phyloP scores from a whole-genome alignment of 2,797 vertebrate genomes.

The Karalla daura region DNA sequence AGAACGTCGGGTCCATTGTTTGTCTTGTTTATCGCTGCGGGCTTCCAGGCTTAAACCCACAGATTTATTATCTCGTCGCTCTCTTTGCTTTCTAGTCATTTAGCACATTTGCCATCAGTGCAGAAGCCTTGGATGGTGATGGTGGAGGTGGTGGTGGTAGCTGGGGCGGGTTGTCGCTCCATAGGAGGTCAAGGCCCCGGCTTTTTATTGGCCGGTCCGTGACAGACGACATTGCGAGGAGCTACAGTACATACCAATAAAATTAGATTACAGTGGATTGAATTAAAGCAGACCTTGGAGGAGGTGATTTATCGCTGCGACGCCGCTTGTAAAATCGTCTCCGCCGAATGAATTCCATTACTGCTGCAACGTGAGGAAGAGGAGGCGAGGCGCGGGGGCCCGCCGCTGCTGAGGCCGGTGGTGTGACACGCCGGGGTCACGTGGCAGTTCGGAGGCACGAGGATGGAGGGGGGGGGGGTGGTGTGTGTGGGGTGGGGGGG shows the following conservation, averaged over 20 bases:
- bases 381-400: conserved; percentile 16
- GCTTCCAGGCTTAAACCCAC: no score
- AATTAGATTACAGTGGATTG: conserved; percentile 75
- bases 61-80: conserved; percentile 13
- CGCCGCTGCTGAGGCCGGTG: conserved; percentile 5
- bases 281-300: conserved; percentile 78
- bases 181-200: conserved; percentile 68
- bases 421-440: conserved; percentile 12
- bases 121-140: conserved; percentile 23
- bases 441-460: no score
- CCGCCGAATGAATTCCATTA: conserved; percentile 59
- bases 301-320: conserved; percentile 71
- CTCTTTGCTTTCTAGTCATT: conserved; percentile 10
- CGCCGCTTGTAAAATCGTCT: conserved; percentile 64
- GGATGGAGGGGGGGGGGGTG: no score
- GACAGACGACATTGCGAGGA: conserved; percentile 78
- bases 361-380: conserved; percentile 21
- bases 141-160: conserved; percentile 13
- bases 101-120: conserved; percentile 13
- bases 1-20: no score
- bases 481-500: conserved; percentile 15
- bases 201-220: conserved; percentile 73
- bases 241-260: conserved; percentile 76
- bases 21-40: no score
- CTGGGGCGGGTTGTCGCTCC: conserved; percentile 43